phyloP scores from a whole-genome alignment of 2,113 vertebrate species.

The Hippoglossus stenolepis region DNA sequence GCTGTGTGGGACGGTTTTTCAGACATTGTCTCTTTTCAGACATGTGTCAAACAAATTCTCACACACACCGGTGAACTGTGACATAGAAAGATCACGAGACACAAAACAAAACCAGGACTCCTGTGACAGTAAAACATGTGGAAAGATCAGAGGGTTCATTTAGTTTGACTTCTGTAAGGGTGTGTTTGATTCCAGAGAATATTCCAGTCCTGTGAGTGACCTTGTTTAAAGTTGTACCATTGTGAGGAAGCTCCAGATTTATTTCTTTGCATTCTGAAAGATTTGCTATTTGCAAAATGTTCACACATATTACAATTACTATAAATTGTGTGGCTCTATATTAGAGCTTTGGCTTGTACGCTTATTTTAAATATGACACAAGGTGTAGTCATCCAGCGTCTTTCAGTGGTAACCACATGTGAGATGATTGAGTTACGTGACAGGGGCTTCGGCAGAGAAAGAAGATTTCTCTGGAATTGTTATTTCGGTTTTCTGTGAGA shows the following conservation, averaged over 20 bases:
- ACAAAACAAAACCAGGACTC: background rate
- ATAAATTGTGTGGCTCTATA: background rate
- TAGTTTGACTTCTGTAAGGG: too few species aligned
- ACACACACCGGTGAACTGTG: conserved; percentile 2
- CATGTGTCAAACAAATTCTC: conserved; percentile 33
- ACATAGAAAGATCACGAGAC: background rate
- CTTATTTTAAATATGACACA: conserved; percentile 38
- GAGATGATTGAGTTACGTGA: background rate
- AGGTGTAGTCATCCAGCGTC: conserved; percentile 49
- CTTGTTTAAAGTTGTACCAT: too few species aligned
- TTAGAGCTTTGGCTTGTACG: background rate
- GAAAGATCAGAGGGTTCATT: too few species aligned
- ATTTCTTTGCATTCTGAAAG: too few species aligned
- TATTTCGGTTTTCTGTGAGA: background rate
- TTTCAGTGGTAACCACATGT: conserved; percentile 61
- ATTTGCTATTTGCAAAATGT: too few species aligned
- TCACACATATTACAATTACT: too few species aligned
- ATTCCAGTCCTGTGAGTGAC: too few species aligned
- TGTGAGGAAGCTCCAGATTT: too few species aligned
- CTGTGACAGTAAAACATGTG: too few species aligned
- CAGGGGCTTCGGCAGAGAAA: conserved; percentile 5
- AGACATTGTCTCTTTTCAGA: conserved; percentile 49
- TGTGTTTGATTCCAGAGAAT: too few species aligned
- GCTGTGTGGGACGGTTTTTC: conserved; percentile 55
- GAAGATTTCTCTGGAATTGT: background rate